Evolutionary conservation across 2,113 vertebrate genomes (phyloP).

Genomic region (Halcyon malimbica): DNA sequence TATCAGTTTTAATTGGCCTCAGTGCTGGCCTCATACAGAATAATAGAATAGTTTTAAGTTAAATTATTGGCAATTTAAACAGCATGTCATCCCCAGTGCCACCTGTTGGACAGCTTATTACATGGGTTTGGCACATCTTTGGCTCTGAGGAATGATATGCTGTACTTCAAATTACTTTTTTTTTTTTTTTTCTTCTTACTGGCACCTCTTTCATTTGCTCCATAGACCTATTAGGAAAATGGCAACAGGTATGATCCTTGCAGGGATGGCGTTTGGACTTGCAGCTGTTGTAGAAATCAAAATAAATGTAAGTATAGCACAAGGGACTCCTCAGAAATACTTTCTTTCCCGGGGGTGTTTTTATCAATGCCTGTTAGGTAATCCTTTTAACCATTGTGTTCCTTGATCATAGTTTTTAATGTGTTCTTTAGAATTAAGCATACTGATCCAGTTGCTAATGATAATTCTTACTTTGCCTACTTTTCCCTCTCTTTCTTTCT

Average conservation of each 20-base stretch:
- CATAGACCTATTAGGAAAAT: constrained; percentile 91
- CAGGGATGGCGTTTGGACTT: constrained; percentile 86
- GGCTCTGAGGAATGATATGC: background rate
- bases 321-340: background rate
- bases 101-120: constrained; percentile 41
- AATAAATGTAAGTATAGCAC: constrained; percentile 82
- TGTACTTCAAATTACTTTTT: background rate
- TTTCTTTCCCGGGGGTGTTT: background rate
- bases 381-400: background rate
- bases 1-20: constrained; percentile 54
- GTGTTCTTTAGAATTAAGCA: background rate
- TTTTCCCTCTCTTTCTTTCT: background rate
- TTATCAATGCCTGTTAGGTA: background rate
- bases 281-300: constrained; percentile 90
- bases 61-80: constrained; percentile 43
- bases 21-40: background rate
- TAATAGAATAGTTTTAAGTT: constrained; percentile 39
- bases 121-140: constrained; percentile 2
- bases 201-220: constrained; percentile 31
- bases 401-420: background rate
- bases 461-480: constrained; percentile 32
- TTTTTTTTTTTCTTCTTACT: background rate
- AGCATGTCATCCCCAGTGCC: background rate
- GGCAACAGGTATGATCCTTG: constrained; percentile 91
- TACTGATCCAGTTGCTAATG: background rate